phyloP scores from a whole-genome alignment of 92 coral and sea anemone species.

The Plumapathes pennacea region DNA sequence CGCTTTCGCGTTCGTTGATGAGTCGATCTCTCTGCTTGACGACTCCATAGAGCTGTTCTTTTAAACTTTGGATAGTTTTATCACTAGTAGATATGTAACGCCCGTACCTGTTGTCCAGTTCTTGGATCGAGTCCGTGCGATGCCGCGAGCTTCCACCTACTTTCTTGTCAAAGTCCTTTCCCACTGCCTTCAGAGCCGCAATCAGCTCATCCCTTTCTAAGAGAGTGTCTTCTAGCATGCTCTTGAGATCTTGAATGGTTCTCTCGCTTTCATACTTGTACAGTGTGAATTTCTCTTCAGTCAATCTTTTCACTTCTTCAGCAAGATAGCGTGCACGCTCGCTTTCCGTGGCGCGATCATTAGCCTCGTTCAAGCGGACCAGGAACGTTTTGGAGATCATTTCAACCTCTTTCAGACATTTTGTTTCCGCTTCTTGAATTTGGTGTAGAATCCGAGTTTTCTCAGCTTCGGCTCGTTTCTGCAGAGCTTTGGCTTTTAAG shows the following conservation, averaged over 20 bases:
- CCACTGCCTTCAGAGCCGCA: conserved; percentile 66
- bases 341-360: conserved; percentile 73
- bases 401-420: conserved; percentile 79
- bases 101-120: conserved; percentile 72
- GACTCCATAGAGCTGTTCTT: conserved; percentile 62
- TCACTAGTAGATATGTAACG: conserved; percentile 81
- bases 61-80: conserved; percentile 77
- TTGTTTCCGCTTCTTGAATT: conserved; percentile 73
- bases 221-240: conserved; percentile 65
- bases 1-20: conserved; percentile 44
- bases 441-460: conserved; percentile 50
- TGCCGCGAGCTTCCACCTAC: conserved; percentile 16
- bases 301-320: conserved; percentile 71
- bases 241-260: conserved; percentile 62
- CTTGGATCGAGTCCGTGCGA: conserved; percentile 60
- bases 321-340: conserved; percentile 66
- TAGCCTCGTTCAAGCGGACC: conserved; percentile 68
- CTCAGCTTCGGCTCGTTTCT: conserved; percentile 76
- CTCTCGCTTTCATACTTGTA: conserved; percentile 79
- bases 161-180: conserved; percentile 53
- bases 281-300: conserved; percentile 83
- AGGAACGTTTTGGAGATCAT: conserved; percentile 72
- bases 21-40: conserved; percentile 61
- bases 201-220: conserved; percentile 81
- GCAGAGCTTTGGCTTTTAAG: conserved; percentile 72